Conservation (phyloP, 1,140 invertebrate genomes). For the Phenacoccus solenopsis region DNA sequence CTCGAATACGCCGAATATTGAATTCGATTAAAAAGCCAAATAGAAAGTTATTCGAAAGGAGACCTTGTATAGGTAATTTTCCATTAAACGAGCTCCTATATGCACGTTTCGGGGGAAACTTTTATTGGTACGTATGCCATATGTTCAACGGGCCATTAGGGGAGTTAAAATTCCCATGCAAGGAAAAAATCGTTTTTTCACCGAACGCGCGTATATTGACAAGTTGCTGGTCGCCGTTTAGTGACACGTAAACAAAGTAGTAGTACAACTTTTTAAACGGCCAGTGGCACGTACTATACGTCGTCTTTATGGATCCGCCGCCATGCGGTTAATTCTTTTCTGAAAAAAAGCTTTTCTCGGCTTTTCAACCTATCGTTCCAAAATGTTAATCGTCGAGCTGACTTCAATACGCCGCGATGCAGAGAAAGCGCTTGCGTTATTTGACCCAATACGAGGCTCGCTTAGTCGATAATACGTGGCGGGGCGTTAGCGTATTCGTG, state of each 20-base stretch:
- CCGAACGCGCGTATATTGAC: not conserved
- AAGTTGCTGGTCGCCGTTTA: not conserved
- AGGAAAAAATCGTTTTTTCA: no score
- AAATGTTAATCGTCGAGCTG: not conserved
- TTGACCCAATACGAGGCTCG: no score
- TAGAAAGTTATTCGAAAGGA: no score
- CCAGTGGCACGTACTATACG: not conserved
- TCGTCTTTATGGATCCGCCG: not conserved
- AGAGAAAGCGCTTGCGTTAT: conserved; percentile 1
- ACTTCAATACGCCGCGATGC: not conserved
- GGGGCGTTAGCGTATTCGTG: no score
- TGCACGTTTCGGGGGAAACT: no score
- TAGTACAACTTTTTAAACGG: not conserved
- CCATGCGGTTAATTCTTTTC: no score
- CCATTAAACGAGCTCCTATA: no score
- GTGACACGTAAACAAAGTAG: not conserved
- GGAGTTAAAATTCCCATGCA: not conserved
- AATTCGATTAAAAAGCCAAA: no score
- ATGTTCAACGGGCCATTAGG: not conserved
- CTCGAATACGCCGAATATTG: no score
- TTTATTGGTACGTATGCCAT: no score
- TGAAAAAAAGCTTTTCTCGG: not conserved
- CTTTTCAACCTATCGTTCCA: not conserved
- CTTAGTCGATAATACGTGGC: no score
- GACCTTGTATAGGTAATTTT: no score